These are phyloP conservation scores for Drosophila virilis DNA, from an alignment of 1,140 invertebrate genomes.

Conservation along the genomic window DNA sequence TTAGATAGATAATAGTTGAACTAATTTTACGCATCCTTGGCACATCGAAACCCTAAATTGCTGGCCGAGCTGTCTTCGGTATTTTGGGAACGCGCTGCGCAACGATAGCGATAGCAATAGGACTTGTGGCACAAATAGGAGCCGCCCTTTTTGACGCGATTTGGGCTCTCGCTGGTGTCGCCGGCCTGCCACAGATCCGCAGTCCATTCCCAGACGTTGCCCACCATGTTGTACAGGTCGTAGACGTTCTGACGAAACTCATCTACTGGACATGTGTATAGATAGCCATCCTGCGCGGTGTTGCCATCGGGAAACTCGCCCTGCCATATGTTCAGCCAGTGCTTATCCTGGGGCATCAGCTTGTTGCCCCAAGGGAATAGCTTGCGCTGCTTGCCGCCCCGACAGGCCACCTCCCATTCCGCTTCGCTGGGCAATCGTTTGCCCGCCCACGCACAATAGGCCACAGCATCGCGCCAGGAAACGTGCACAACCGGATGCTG, in stretches of 20 bases:
- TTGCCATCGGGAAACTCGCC: slow-evolving; percentile 94
- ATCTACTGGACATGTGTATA: slow-evolving; percentile 91
- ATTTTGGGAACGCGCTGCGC: slow-evolving; percentile 96
- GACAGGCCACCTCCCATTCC: slow-evolving; percentile 97
- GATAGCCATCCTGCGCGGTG: slow-evolving; percentile 92
- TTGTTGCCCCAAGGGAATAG: slow-evolving; percentile 97
- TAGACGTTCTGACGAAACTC: slow-evolving; percentile 92
- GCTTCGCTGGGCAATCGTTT: slow-evolving; percentile 96
- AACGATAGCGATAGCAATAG: slow-evolving; percentile 97
- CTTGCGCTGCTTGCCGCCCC: slow-evolving; percentile 90
- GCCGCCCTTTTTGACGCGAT: slow-evolving; percentile 98
- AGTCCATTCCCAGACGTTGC: slow-evolving; percentile 99
- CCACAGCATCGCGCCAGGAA: slow-evolving; percentile 97
- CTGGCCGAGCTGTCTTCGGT: slow-evolving; percentile 96
- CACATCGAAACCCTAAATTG: slow-evolving; percentile 98
- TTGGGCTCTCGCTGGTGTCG: slow-evolving; percentile 81
- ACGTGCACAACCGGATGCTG: slow-evolving; percentile 97
- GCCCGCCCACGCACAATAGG: slow-evolving; percentile 93
- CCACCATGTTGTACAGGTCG: slow-evolving; percentile 95
- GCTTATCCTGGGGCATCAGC: slow-evolving; percentile 89
- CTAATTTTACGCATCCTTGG: slow-evolving; percentile 75
- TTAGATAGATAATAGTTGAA: too few relatives aligned
- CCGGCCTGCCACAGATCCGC: slow-evolving; percentile 91
- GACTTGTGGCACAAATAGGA: slow-evolving; percentile 96
- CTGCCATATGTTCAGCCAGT: slow-evolving; percentile 97